phyloP scores from a whole-genome alignment of 2,797 vertebrate genomes.

The Aplochiton taeniatus region DNA sequence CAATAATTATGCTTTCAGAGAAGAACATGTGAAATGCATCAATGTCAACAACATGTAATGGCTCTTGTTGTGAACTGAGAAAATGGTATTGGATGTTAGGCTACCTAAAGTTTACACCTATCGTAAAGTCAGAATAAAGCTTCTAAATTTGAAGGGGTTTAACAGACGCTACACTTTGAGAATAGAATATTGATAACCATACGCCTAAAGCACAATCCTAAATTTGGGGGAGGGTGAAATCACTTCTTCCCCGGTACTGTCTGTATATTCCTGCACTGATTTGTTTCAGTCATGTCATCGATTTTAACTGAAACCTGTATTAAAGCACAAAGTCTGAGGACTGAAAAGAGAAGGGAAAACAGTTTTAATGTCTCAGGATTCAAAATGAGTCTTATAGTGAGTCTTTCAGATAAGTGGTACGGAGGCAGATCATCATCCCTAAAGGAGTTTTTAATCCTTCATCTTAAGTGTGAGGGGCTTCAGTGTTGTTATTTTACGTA shows the following conservation, averaged over 20 bases:
- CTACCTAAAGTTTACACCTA: constrained; percentile 48
- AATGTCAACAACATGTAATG: constrained; percentile 45
- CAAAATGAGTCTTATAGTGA: constrained; percentile 87
- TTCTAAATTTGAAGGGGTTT: constrained; percentile 1
- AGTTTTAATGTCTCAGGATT: constrained; percentile 96
- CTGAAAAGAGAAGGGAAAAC: constrained; percentile 83
- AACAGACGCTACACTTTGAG: constrained; percentile 34
- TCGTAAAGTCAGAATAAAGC: constrained; percentile 18
- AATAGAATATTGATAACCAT: constrained; percentile 32
- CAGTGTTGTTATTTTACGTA: constrained; percentile 46
- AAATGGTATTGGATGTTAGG: constrained; percentile 54
- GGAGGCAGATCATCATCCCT: no score
- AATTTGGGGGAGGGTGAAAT: constrained; percentile 38
- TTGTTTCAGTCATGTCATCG: constrained; percentile 40
- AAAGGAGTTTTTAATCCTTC: constrained; percentile 24
- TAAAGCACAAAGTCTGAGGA: constrained; percentile 83
- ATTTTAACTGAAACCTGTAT: constrained; percentile 61
- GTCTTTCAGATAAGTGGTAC: constrained; percentile 36
- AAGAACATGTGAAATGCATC: constrained; percentile 55
- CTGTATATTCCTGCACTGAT: constrained; percentile 60
- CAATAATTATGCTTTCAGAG: constrained; percentile 57
- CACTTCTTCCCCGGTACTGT: constrained; percentile 32
- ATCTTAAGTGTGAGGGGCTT: constrained; percentile 28
- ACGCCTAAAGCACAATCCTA: constrained; percentile 64
- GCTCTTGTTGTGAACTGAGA: constrained; percentile 39